Evolutionary conservation across 2,113 vertebrate species (phyloP).

Genomic region (Macrotus californicus): DNA sequence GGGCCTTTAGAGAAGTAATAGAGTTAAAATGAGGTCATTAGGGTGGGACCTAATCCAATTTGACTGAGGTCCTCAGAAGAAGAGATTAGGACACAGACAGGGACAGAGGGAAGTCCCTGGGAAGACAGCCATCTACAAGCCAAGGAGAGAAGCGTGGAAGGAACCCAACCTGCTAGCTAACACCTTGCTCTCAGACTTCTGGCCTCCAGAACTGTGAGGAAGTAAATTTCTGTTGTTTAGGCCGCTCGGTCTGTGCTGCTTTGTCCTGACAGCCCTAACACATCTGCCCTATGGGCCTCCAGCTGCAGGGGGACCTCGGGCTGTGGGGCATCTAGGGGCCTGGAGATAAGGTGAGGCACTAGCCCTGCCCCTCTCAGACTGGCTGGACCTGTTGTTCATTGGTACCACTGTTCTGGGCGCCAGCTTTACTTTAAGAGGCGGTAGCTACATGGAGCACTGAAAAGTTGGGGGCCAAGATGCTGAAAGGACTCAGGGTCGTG

Average conservation of each 20-base stretch:
- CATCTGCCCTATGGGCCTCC: background rate
- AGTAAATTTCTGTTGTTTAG: background rate
- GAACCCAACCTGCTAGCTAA: background rate
- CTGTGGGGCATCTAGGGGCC: background rate
- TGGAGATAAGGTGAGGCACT: background rate
- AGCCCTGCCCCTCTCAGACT: background rate
- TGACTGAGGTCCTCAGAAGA: background rate
- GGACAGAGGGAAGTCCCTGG: background rate
- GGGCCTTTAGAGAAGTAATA: background rate
- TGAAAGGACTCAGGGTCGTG: background rate
- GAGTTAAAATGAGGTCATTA: background rate
- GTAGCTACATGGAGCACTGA: background rate
- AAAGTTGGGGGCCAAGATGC: background rate
- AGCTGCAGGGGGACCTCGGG: accelerated
- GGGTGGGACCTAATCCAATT: background rate
- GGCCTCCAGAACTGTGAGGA: background rate
- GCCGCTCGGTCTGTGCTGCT: background rate
- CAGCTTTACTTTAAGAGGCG: background rate
- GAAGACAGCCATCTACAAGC: background rate
- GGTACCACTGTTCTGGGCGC: background rate
- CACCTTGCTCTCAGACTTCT: background rate
- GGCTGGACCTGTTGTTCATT: background rate
- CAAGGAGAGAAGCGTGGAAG: background rate
- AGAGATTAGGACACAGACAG: background rate
- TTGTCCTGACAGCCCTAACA: background rate